A percentile compares a stretch with the other conserved stretches of the same genome.
Conservation (phyloP, 30 jellyfish, hydroid and myxozoan genomes). For the Cassiopea andromeda region DNA sequence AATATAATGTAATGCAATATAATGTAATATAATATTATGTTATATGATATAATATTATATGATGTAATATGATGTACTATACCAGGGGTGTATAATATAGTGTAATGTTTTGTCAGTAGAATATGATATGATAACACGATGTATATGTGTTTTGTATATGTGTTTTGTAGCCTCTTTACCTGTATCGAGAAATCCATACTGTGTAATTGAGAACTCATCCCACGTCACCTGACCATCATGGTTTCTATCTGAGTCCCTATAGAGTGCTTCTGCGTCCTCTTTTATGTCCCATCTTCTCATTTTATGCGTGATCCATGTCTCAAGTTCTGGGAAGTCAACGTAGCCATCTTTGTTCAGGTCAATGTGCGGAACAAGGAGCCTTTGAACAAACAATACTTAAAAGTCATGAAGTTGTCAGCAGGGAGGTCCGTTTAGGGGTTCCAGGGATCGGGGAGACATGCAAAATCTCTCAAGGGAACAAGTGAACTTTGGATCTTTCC, state of each 20-base stretch:
- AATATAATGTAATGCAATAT: too few relatives aligned
- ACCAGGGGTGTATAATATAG: too few relatives aligned
- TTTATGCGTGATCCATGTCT: constrained; percentile 88
- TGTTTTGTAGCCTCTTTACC: constrained; percentile 31
- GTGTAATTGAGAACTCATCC: constrained; percentile 82
- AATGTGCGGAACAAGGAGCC: constrained; percentile 92
- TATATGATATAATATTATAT: too few relatives aligned
- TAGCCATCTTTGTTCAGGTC: constrained; percentile 90
- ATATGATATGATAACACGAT: too few relatives aligned
- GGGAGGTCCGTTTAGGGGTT: background rate
- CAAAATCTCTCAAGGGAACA: too few relatives aligned
- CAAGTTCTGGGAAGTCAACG: constrained; percentile 73
- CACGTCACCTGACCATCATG: constrained; percentile 79
- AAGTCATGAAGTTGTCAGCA: background rate
- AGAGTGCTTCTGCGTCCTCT: constrained; percentile 76
- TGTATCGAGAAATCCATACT: constrained; percentile 66
- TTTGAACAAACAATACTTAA: background rate
- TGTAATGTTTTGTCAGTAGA: too few relatives aligned
- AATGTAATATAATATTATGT: too few relatives aligned
- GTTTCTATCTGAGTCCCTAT: constrained; percentile 81
- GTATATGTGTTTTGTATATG: background rate
- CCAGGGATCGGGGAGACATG: too few relatives aligned
- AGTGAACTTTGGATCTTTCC: too few relatives aligned
- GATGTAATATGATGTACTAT: too few relatives aligned
- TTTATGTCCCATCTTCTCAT: constrained; percentile 77